Conservation (phyloP, 2,888 invertebrate species). For the Ophion slaviceki region DNA sequence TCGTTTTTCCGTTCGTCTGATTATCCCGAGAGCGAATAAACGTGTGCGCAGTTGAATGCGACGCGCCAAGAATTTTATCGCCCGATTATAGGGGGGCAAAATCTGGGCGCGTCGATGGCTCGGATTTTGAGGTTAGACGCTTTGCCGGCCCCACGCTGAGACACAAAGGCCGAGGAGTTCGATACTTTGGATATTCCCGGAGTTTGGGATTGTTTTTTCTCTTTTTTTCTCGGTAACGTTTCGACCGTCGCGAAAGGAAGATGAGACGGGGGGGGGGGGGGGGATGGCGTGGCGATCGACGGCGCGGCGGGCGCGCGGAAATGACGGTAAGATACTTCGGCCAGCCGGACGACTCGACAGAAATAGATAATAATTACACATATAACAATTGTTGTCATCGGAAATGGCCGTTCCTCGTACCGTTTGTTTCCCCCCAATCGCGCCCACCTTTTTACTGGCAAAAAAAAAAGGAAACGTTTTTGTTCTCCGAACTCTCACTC, state of each 20-base stretch:
- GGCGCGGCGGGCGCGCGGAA: background rate
- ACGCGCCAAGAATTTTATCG: background rate
- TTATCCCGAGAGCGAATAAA: conserved; percentile 18
- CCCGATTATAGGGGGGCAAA: background rate
- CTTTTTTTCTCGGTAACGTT: too few species aligned
- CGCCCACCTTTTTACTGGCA: too few species aligned
- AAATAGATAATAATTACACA: too few species aligned
- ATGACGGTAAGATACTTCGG: background rate
- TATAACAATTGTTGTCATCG: too few species aligned
- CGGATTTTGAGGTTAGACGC: conserved; percentile 19
- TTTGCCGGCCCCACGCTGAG: background rate
- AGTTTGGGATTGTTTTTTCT: background rate
- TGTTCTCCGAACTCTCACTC: conserved; percentile 12
- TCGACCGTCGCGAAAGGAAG: background rate
- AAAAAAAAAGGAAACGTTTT: too few species aligned
- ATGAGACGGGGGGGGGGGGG: background rate
- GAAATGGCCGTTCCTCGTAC: too few species aligned
- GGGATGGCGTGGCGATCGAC: background rate
- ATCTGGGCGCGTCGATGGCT: background rate
- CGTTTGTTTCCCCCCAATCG: too few species aligned
- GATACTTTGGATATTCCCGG: background rate
- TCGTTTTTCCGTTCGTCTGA: background rate
- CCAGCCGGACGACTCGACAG: background rate
- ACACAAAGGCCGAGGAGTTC: background rate
- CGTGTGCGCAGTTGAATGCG: background rate